Evolutionary conservation across 2,113 vertebrate species (phyloP).

Genomic region (Sterna hirundo): DNA sequence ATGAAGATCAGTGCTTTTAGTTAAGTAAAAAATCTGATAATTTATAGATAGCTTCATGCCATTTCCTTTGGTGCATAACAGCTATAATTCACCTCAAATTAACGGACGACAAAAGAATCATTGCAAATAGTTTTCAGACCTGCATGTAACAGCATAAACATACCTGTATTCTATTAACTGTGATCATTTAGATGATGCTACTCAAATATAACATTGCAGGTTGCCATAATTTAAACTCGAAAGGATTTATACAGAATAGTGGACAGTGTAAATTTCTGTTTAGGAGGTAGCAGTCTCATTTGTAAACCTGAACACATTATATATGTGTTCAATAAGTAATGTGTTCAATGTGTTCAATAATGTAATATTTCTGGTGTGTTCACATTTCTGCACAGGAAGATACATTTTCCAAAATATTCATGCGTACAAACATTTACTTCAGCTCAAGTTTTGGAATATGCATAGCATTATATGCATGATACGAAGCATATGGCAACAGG

Average conservation of each 20-base stretch:
- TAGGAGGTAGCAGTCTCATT: neutral
- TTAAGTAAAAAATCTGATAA: neutral
- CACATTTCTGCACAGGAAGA: neutral
- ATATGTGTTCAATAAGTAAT: no score
- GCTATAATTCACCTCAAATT: neutral
- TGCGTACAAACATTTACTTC: neutral
- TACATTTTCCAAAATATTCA: neutral
- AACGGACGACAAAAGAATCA: neutral
- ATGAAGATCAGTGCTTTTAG: neutral
- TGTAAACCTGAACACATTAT: fast-evolving
- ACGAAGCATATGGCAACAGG: neutral
- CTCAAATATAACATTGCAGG: neutral
- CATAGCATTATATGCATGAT: fast-evolving
- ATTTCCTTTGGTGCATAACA: neutral
- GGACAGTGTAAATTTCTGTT: neutral
- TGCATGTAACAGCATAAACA: neutral
- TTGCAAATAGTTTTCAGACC: neutral
- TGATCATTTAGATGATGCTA: neutral
- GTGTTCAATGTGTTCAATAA: no score
- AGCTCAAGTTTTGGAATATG: neutral
- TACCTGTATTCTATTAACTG: neutral
- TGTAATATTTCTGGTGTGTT: neutral
- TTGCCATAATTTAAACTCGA: neutral
- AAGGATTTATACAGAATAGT: neutral
- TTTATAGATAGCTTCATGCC: neutral